Conservation (phyloP, 2,797 vertebrate species). For the Lepus oiostolus region DNA sequence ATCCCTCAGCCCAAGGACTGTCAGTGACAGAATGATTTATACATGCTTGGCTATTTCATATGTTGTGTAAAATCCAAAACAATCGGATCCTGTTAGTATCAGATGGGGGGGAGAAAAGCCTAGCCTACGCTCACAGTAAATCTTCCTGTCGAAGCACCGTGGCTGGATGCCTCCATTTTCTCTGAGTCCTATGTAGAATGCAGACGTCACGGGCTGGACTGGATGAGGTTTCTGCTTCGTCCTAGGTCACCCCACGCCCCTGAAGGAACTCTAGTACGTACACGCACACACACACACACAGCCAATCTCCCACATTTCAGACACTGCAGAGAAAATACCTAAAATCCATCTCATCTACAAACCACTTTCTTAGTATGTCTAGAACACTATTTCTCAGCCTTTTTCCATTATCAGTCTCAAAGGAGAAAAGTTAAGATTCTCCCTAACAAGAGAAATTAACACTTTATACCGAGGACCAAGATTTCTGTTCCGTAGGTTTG, state of each 20-base stretch:
- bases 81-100: slow-evolving; percentile 36
- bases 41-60: slow-evolving; percentile 24
- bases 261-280: not conserved
- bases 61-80: slow-evolving; percentile 38
- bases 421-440: slow-evolving; percentile 5
- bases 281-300: not conserved
- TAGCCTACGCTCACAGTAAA: slow-evolving; percentile 10
- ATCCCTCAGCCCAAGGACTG: not conserved
- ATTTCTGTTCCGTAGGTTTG: not conserved
- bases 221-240: slow-evolving; percentile 28
- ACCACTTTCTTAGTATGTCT: slow-evolving; percentile 26
- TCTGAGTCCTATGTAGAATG: not conserved
- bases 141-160: not conserved
- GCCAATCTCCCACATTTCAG: not conserved
- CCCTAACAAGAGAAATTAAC: slow-evolving; percentile 1
- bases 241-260: not conserved
- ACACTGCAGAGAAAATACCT: not conserved
- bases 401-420: not conserved
- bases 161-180: slow-evolving; percentile 36
- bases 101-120: not conserved
- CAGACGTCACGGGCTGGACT: not conserved
- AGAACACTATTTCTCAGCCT: not conserved
- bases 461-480: not conserved
- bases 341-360: slow-evolving; percentile 28
- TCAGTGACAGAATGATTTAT: not conserved